phyloP scores from a whole-genome alignment of 30 jellyfish, hydroid and myxozoan genomes.

The Rhopilema esculentum region DNA sequence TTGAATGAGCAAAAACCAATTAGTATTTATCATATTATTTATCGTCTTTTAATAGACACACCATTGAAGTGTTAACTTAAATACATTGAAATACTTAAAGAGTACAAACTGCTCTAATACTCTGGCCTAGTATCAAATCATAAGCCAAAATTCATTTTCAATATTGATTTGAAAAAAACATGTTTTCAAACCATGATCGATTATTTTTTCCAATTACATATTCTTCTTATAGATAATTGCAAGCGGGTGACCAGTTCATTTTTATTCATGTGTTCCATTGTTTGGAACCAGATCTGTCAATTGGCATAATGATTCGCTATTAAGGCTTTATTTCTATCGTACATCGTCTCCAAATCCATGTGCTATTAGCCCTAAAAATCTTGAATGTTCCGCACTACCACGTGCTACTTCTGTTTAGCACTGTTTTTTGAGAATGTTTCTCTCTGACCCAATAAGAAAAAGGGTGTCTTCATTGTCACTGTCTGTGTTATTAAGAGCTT shows the following conservation, averaged over 20 bases:
- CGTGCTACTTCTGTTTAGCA: background rate
- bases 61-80: no score
- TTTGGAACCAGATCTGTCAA: background rate
- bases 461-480: background rate
- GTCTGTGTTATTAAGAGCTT: background rate
- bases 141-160: background rate
- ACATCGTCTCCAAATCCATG: background rate
- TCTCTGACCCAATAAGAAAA: background rate
- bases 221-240: background rate
- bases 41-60: no score
- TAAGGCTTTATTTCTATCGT: background rate
- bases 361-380: background rate
- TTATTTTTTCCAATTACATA: background rate
- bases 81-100: no score
- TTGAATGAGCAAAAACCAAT: no score
- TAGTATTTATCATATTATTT: no score
- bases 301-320: background rate
- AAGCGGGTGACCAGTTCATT: background rate
- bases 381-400: background rate
- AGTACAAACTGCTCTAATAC: no score
- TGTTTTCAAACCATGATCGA: background rate
- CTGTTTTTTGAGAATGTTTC: background rate
- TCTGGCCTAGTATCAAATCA: background rate
- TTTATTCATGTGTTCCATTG: background rate
- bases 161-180: no score